Evolutionary conservation across 2,113 vertebrate genomes (phyloP), one percentile per base, ranked within the genome.

Genomic region (Pithys albifrons): DNA sequence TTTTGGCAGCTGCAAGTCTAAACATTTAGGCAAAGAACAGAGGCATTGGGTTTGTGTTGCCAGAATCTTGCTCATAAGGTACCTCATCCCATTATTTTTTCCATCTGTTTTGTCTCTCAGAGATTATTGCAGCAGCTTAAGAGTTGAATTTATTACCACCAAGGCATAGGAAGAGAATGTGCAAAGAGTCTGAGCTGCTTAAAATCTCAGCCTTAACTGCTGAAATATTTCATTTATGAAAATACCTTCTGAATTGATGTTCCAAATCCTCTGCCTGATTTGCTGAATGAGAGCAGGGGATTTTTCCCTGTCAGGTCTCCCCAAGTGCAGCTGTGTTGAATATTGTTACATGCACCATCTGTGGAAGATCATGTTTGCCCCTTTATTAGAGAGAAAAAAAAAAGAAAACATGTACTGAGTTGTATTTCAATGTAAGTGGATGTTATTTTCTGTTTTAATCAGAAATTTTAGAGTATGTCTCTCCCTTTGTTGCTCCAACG

Each of bases 91-190:
- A 28, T 83, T 95, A 62, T 80, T 89, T 92, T 91, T 84, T 85
- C 87, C 86, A 75, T 95, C 93, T 92, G 61, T 95, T 92, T 94
- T 91, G 62, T 92, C 67, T 95, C 64, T 79, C 46, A 41, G 45
- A 85, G 79, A 76, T 94, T 90, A 95, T 66, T 80, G 75, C 51
- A 77, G 64, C 45, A 92, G 41, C 67, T 89, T 69, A 89, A 69
- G 74, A 65, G 12, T 72, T 82, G 89, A 77, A 95, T 89, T 84
- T 80, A 92, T 91, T 95, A 91, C 62, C 31, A 52, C 37, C n/a
- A 72, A 78, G 28, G 33, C 52, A 72, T 6, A 72, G 70, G 35
- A 74, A 85, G 29, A 69, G 65, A 78, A 84, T 29, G 35, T 46
- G 43, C 4, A 0, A 79, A 81, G 84, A 87, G 45, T 82, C 31